These are phyloP conservation scores for Oryzias woworae DNA, from an alignment of 2,113 vertebrate species.

Conservation along the genomic window DNA sequence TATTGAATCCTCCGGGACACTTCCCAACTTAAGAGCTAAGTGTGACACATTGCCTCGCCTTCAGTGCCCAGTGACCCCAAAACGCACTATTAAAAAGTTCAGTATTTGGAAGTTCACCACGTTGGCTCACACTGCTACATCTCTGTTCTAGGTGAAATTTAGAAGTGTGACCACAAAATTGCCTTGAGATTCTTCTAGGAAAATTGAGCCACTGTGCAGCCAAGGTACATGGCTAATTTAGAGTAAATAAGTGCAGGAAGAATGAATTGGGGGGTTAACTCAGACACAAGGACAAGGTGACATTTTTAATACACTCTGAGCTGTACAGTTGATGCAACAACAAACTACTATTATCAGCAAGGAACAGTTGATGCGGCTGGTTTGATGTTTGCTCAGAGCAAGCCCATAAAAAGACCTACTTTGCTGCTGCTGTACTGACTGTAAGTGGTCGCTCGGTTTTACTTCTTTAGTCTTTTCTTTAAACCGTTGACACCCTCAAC, in stretches of 20 bases:
- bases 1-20: constrained; percentile 62
- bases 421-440: too few relatives aligned
- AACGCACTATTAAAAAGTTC: constrained; percentile 64
- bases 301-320: not conserved
- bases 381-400: not conserved
- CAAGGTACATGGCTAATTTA: constrained; percentile 15
- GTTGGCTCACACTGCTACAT: constrained; percentile 20
- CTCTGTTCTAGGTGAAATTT: constrained; percentile 15
- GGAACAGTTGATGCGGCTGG: not conserved
- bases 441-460: too few relatives aligned
- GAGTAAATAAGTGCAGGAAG: not conserved
- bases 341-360: not conserved
- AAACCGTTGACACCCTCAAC: too few relatives aligned
- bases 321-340: not conserved
- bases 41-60: constrained; percentile 43
- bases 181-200: constrained; percentile 4
- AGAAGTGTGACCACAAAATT: constrained; percentile 11
- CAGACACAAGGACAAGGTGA: not conserved
- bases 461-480: too few relatives aligned
- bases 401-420: too few relatives aligned
- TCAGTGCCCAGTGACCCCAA: constrained; percentile 57
- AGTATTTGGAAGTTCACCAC: constrained; percentile 48
- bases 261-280: not conserved
- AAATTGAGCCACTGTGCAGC: constrained; percentile 13
- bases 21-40: constrained; percentile 42